Evolutionary conservation across 2,797 vertebrate species (phyloP).

Genomic region (Hybognathus amarus): DNA sequence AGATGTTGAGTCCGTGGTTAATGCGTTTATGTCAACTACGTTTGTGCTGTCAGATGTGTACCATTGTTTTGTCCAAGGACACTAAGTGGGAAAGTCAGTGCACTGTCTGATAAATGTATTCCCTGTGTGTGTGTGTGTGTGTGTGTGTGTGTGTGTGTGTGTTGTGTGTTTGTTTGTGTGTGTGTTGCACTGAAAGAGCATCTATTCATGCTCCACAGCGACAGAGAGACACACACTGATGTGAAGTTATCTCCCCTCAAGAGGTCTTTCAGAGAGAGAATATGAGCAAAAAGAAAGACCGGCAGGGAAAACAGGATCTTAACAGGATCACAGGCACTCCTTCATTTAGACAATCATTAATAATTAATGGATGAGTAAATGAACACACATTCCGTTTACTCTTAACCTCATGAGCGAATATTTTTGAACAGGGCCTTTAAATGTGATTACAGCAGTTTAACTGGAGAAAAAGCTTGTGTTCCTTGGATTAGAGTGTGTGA

Average conservation of each 20-base stretch:
- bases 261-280: constrained; percentile 30
- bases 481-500: constrained; percentile 20
- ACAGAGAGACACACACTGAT: constrained; percentile 46
- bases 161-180: constrained; percentile 14
- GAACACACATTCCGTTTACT: constrained; percentile 26
- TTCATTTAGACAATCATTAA: constrained; percentile 53
- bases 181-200: constrained; percentile 14
- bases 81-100: constrained; percentile 30
- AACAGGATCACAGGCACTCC: constrained; percentile 46
- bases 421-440: background rate
- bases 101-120: constrained; percentile 34
- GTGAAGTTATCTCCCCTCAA: constrained; percentile 47
- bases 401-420: constrained; percentile 25
- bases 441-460: background rate
- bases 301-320: constrained; percentile 16
- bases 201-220: constrained; percentile 41
- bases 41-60: constrained; percentile 33
- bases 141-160: background rate
- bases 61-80: constrained; percentile 48
- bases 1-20: constrained; percentile 30
- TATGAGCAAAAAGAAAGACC: background rate
- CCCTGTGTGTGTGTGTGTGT: background rate
- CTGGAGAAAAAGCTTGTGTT: background rate
- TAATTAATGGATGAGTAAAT: constrained; percentile 46
- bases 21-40: constrained; percentile 37